phyloP scores from a whole-genome alignment of 2,888 invertebrate species.

The Galerucella nymphaeae region DNA sequence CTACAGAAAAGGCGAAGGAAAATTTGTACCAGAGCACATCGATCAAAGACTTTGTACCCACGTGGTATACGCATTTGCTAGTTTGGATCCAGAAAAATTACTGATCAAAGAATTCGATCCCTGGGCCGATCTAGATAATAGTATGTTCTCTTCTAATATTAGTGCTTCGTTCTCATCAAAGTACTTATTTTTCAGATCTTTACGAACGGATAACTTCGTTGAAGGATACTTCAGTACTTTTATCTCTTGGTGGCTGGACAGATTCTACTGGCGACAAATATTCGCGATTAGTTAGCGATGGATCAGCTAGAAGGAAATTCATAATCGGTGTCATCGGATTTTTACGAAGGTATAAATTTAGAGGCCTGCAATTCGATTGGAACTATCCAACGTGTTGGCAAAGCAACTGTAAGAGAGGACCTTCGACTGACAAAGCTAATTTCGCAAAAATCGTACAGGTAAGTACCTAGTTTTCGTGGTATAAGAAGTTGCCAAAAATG shows the following conservation, averaged over 20 bases:
- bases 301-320: constrained; percentile 75
- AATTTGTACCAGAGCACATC: constrained; percentile 87
- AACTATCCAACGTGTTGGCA: constrained; percentile 96
- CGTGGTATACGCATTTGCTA: constrained; percentile 90
- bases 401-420: constrained; percentile 86
- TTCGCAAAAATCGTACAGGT: constrained; percentile 81
- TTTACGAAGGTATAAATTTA: constrained; percentile 79
- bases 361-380: constrained; percentile 93
- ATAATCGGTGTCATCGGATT: constrained; percentile 77
- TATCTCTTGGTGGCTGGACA: constrained; percentile 96
- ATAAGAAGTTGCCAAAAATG: not conserved
- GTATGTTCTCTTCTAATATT: constrained; percentile 65
- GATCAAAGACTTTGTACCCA: constrained; percentile 88
- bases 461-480: constrained; percentile 46
- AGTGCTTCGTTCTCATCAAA: not conserved
- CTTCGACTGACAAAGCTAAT: constrained; percentile 80
- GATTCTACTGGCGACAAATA: constrained; percentile 91
- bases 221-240: constrained; percentile 73
- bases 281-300: constrained; percentile 79
- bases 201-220: constrained; percentile 82
- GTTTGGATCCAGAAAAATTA: constrained; percentile 82
- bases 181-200: constrained; percentile 70
- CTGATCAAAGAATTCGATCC: constrained; percentile 85
- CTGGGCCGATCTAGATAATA: constrained; percentile 88
- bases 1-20: constrained; percentile 83